Evolutionary conservation across 2,113 vertebrate genomes (phyloP).

Genomic region (Sylvietta virens): DNA sequence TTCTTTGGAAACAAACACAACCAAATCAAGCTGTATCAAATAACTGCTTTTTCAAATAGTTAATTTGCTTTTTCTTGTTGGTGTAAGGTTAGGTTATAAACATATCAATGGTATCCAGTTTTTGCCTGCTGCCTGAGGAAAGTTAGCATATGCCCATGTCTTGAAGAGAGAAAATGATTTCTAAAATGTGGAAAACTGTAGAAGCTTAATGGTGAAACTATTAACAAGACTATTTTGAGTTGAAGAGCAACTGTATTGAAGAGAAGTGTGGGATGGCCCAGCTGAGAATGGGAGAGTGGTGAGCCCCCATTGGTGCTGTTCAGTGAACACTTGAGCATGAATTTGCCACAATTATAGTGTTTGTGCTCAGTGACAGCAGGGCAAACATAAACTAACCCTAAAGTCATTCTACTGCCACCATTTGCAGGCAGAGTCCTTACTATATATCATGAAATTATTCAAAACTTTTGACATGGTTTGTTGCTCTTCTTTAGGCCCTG

Average conservation of each 20-base stretch:
- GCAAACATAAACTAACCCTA: neutral
- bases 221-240: neutral
- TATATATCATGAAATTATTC: neutral
- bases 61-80: neutral
- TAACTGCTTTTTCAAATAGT: neutral
- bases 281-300: neutral
- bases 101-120: neutral
- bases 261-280: neutral
- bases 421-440: neutral
- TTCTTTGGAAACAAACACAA: constrained; percentile 45
- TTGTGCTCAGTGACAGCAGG: neutral
- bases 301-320: neutral
- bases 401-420: neutral
- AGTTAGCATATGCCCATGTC: neutral
- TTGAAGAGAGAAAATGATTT: neutral
- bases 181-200: neutral
- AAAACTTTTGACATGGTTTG: neutral
- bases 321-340: neutral
- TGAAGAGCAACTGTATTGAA: neutral
- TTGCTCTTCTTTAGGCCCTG: neutral
- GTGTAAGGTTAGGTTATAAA: constrained; percentile 28
- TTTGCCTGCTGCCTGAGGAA: constrained; percentile 24
- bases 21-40: neutral
- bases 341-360: rapidly evolving
- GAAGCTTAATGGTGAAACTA: neutral